Evolutionary conservation across 2,888 invertebrate species (phyloP).

Genomic region (Nomada flava): DNA sequence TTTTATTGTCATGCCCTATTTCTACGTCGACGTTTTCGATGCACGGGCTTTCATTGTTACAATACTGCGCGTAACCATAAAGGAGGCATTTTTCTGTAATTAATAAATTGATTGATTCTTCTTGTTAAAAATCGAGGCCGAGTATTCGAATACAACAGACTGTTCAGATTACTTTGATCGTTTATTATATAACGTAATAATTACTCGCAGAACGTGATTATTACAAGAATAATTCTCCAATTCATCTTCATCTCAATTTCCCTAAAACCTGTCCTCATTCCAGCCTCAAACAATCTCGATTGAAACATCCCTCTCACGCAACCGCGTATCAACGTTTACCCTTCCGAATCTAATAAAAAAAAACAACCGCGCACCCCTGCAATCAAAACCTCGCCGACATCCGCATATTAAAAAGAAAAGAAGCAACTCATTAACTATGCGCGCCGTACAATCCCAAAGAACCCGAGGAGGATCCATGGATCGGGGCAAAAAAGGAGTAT

Average conservation of each 20-base stretch:
- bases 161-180: no score
- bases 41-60: background rate
- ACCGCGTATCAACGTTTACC: background rate
- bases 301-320: background rate
- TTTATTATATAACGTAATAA: no score
- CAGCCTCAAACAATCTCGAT: background rate
- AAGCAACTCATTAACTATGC: slow-evolving; percentile 23
- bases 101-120: no score
- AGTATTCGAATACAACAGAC: no score
- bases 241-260: no score
- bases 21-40: background rate
- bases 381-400: background rate
- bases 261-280: no score
- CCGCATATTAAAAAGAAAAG: slow-evolving; percentile 8
- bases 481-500: slow-evolving; percentile 21
- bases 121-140: no score
- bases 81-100: no score
- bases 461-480: background rate
- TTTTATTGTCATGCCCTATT: background rate
- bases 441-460: slow-evolving; percentile 5
- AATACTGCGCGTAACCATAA: background rate
- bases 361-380: background rate
- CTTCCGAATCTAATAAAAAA: background rate
- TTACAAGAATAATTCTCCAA: no score
- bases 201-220: no score